Percentiles rank a stretch among this genome's conserved stretches.
phyloP scores from a whole-genome alignment of 2,113 vertebrate species.

The Zosterops lateralis region DNA sequence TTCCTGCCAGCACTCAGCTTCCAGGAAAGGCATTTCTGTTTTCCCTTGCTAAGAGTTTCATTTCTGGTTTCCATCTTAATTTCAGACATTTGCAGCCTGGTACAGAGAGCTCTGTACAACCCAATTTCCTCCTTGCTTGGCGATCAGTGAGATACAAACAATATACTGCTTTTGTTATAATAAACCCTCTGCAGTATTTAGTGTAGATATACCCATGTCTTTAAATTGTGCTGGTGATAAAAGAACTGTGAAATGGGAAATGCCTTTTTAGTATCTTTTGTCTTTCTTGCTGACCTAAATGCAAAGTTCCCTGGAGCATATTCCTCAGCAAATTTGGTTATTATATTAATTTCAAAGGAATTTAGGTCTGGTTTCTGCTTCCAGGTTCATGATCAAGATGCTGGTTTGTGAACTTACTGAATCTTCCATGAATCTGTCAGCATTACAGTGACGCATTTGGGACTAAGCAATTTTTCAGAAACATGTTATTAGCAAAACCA shows the following conservation, averaged over 20 bases:
- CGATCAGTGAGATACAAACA: neutral
- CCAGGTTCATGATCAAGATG: neutral
- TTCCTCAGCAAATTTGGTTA: neutral
- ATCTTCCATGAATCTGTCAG: neutral
- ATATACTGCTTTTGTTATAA: neutral
- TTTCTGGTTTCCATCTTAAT: neutral
- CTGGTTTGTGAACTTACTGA: neutral
- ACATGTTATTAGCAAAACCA: neutral
- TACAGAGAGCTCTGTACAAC: neutral
- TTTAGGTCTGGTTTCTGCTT: neutral
- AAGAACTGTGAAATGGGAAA: neutral
- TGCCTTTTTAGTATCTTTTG: neutral
- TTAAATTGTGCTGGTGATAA: neutral
- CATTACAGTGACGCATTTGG: neutral
- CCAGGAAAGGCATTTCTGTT: neutral
- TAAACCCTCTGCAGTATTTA: neutral
- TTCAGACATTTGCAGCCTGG: neutral
- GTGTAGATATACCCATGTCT: neutral
- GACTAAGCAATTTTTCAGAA: neutral
- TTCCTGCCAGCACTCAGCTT: neutral
- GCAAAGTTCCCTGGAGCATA: neutral
- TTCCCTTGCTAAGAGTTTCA: neutral
- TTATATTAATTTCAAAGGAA: neutral
- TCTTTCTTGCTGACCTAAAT: constrained; percentile 14
- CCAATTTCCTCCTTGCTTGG: neutral